Evolutionary conservation across 2,888 invertebrate genomes (phyloP).

Genomic region (Agonopterix subpropinquella): DNA sequence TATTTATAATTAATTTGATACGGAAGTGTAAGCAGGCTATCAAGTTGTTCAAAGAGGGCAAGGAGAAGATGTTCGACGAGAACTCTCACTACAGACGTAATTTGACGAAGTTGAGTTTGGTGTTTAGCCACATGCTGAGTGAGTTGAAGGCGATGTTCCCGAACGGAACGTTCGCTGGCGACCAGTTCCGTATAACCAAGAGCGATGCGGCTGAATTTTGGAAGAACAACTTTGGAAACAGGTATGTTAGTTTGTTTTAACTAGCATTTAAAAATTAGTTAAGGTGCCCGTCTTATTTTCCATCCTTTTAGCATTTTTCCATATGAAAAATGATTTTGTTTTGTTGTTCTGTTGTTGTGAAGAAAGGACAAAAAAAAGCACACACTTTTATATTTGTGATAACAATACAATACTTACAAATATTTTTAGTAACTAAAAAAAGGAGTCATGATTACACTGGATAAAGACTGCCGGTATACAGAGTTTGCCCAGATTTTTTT

Average conservation of each 20-base stretch:
- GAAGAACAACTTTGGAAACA: slow-evolving; percentile 96
- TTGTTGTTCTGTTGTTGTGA: too few species aligned
- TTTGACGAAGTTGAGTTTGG: slow-evolving; percentile 97
- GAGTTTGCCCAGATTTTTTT: too few species aligned
- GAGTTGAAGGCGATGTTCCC: slow-evolving; percentile 99
- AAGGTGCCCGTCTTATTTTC: too few species aligned
- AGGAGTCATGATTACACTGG: too few species aligned
- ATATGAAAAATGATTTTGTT: too few species aligned
- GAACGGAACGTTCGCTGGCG: slow-evolving; percentile 95
- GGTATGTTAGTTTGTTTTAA: slow-evolving; percentile 74
- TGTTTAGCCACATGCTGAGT: slow-evolving; percentile 99
- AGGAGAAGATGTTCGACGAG: slow-evolving; percentile 99
- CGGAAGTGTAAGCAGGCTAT: slow-evolving; percentile 99
- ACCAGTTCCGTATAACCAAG: slow-evolving; percentile 99
- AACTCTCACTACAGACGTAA: slow-evolving; percentile 93
- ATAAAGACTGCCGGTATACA: too few species aligned
- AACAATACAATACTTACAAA: too few species aligned
- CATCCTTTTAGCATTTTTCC: too few species aligned
- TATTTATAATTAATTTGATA: slow-evolving; percentile 98
- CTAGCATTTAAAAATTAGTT: too few species aligned
- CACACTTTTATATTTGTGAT: too few species aligned
- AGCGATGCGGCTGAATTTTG: slow-evolving; percentile 99
- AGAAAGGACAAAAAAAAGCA: too few species aligned
- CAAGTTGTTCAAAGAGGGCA: slow-evolving; percentile 98
- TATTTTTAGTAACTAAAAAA: too few species aligned